phyloP scores from a whole-genome alignment of 2,797 vertebrate species.

The Enteromius unitaeniatus region DNA sequence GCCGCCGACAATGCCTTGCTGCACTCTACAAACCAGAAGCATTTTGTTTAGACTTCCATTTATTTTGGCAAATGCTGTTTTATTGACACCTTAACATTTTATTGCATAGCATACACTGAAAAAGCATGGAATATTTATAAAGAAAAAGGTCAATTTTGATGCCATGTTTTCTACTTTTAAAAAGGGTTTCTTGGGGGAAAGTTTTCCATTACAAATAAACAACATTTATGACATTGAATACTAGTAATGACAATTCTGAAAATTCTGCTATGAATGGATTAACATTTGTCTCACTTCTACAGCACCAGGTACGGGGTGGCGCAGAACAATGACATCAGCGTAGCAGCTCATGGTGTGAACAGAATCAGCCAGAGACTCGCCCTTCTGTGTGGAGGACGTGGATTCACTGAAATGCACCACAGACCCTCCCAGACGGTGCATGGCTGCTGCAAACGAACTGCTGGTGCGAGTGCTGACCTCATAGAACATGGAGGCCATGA shows the following conservation, averaged over 20 bases:
- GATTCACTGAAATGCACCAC: constrained; percentile 91
- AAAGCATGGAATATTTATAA: no score
- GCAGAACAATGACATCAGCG: constrained; percentile 89
- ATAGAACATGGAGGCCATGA: constrained; percentile 98
- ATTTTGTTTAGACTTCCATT: not conserved
- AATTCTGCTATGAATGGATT: not conserved
- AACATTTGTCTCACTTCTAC: constrained; percentile 83
- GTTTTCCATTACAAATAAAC: not conserved
- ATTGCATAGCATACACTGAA: not conserved
- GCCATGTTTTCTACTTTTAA: not conserved
- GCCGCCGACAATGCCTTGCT: constrained; percentile 90
- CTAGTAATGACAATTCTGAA: not conserved
- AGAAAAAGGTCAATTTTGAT: not conserved
- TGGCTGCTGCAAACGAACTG: constrained; percentile 92
- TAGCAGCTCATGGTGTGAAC: constrained; percentile 98
- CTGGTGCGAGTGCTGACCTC: constrained; percentile 96
- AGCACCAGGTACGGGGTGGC: constrained; percentile 91
- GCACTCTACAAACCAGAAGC: constrained; percentile 76
- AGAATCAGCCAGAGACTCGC: constrained; percentile 91
- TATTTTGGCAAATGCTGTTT: not conserved
- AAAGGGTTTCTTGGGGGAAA: not conserved
- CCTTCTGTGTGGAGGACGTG: constrained; percentile 93
- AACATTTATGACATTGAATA: not conserved
- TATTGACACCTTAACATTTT: not conserved
- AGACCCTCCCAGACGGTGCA: constrained; percentile 91